Percentiles rank a stretch among this genome's conserved stretches.
These are phyloP conservation scores for Loris lydekkerianus DNA, from an alignment of 2,797 vertebrate species.

Conservation along the genomic window DNA sequence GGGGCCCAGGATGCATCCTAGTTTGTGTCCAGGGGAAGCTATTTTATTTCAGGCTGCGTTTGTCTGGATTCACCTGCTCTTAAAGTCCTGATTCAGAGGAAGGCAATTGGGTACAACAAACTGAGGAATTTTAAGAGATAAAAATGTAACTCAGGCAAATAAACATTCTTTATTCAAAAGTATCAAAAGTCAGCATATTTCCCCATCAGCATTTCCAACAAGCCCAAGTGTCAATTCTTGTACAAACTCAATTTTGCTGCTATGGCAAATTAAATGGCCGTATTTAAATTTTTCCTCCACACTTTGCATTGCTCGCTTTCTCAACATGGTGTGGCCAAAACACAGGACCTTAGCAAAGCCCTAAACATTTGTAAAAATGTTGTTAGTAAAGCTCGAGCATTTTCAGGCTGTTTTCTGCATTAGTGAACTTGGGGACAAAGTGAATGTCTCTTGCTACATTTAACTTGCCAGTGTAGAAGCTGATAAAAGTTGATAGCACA, in stretches of 20 bases:
- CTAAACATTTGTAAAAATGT: background rate
- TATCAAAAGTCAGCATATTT: slow-evolving; percentile 57
- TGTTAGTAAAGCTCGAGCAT: background rate
- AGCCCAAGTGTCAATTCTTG: background rate
- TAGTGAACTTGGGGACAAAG: background rate
- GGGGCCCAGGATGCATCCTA: rapidly evolving
- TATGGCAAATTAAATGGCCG: slow-evolving; percentile 11
- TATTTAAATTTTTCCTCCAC: background rate
- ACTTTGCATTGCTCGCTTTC: background rate
- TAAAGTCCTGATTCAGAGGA: slow-evolving; percentile 7
- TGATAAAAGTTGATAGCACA: background rate
- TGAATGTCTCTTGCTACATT: background rate
- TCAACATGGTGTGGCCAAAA: too few species aligned
- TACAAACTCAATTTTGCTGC: background rate
- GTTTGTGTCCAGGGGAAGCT: rapidly evolving
- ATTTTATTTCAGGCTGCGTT: background rate
- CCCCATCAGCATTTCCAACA: slow-evolving; percentile 31
- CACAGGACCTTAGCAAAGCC: background rate
- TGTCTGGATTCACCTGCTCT: background rate
- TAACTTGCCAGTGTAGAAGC: background rate
- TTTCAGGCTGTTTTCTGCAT: background rate
- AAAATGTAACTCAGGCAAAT: slow-evolving; percentile 60
- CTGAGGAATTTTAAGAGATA: slow-evolving; percentile 50
- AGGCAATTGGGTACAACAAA: background rate
- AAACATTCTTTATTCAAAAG: slow-evolving; percentile 57